Evolutionary conservation across 2,113 vertebrate genomes (phyloP).

Genomic region (Climacteris rufus): DNA sequence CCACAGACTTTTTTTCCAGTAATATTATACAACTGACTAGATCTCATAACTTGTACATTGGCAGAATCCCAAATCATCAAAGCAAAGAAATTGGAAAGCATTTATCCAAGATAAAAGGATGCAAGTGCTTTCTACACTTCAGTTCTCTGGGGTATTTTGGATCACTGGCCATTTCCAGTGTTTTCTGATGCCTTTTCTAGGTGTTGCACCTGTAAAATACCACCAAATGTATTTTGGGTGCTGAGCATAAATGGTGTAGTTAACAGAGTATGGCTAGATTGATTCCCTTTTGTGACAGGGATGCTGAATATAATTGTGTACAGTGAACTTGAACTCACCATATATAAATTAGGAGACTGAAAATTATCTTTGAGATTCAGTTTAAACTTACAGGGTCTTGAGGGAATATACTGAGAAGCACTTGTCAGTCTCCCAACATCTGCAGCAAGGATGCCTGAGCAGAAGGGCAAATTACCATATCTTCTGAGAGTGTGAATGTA

Average conservation of each 20-base stretch:
- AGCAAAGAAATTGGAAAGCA: not conserved
- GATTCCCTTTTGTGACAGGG: not conserved
- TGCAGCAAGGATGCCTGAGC: constrained; percentile 6
- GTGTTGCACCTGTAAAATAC: not conserved
- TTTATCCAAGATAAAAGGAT: not conserved
- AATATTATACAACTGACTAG: not conserved
- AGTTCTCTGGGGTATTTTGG: not conserved
- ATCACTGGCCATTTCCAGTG: not conserved
- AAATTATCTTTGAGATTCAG: constrained; percentile 45
- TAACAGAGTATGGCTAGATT: not conserved
- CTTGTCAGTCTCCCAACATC: constrained; percentile 41
- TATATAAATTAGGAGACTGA: not conserved
- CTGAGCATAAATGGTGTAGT: not conserved
- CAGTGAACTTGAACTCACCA: constrained; percentile 10
- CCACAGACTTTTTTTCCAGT: not conserved
- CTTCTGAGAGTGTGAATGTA: not conserved
- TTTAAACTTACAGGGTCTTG: not conserved
- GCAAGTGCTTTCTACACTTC: not conserved
- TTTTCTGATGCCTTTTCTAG: not conserved
- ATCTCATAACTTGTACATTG: not conserved
- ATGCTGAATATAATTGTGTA: not conserved
- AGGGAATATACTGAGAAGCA: not conserved
- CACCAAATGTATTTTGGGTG: not conserved
- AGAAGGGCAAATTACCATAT: constrained; percentile 30
- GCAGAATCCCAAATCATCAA: not conserved